Evolutionary conservation across 2,113 vertebrate species (phyloP).

Genomic region (Pristiophorus japonicus): DNA sequence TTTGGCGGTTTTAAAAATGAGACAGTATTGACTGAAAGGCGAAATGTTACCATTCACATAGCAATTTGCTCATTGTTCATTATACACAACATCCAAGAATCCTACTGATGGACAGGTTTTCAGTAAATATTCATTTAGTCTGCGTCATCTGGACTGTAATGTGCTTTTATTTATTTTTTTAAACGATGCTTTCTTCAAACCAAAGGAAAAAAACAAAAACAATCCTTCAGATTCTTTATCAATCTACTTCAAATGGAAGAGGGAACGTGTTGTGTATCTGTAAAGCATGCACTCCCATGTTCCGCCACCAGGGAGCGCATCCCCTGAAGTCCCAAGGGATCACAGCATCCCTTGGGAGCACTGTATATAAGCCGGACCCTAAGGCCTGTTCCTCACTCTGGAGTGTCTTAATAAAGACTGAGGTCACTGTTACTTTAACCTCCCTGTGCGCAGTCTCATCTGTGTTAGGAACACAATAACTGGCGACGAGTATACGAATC

Average conservation of each 20-base stretch:
- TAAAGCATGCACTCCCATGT: no score
- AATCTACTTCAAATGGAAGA: neutral
- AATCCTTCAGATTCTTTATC: neutral
- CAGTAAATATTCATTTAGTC: neutral
- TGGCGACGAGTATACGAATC: no score
- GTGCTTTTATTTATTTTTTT: neutral
- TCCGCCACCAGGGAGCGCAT: no score
- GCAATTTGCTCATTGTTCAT: neutral
- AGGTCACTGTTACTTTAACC: no score
- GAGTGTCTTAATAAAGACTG: no score
- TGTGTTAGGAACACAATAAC: no score
- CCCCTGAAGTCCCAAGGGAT: no score
- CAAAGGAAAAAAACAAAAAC: neutral
- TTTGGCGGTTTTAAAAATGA: neutral
- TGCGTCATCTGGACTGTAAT: neutral
- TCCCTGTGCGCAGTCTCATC: no score
- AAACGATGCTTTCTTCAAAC: neutral
- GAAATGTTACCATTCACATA: neutral
- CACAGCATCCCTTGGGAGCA: no score
- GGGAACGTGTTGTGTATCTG: no score
- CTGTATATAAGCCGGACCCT: no score
- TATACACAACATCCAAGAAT: neutral
- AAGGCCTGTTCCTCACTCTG: no score
- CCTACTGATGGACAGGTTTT: neutral
- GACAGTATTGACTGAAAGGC: neutral